Percentiles rank a stretch among this genome's conserved stretches.
Conservation (phyloP, 2,797 vertebrate species). For the Ataeniobius toweri region DNA sequence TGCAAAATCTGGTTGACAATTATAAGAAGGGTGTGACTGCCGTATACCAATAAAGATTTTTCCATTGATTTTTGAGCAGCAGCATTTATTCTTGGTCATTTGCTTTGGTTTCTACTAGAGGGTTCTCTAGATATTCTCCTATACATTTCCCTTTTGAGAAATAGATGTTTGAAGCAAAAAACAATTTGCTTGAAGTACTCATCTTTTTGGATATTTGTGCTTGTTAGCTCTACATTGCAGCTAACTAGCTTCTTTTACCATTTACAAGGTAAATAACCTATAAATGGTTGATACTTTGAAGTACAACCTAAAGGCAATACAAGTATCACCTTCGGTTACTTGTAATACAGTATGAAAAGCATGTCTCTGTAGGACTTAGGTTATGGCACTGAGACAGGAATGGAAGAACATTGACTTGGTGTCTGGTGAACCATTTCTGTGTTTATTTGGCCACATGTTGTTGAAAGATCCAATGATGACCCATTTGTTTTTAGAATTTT, state of each 20-base stretch:
- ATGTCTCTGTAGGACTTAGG: not conserved
- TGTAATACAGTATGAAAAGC: not conserved
- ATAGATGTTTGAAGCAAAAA: not conserved
- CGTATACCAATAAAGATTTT: not conserved
- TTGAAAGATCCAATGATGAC: not conserved
- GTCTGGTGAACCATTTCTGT: not conserved
- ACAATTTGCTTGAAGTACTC: not conserved
- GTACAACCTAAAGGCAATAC: not conserved
- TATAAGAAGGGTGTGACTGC: not conserved
- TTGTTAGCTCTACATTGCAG: not conserved
- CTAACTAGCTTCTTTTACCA: not conserved
- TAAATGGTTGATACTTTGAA: not conserved
- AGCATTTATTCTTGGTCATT: not conserved
- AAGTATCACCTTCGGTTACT: not conserved
- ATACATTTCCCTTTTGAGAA: not conserved
- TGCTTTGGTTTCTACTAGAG: not conserved
- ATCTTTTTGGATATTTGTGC: not conserved
- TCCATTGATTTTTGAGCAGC: not conserved
- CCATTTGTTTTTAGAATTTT: not conserved
- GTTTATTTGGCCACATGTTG: not conserved
- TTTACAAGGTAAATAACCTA: not conserved
- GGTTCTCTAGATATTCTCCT: not conserved
- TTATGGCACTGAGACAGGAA: not conserved
- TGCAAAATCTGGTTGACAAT: not conserved
- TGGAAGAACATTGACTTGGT: not conserved